Conservation (phyloP, 2,113 vertebrate species). For the Elephantulus edwardii region DNA sequence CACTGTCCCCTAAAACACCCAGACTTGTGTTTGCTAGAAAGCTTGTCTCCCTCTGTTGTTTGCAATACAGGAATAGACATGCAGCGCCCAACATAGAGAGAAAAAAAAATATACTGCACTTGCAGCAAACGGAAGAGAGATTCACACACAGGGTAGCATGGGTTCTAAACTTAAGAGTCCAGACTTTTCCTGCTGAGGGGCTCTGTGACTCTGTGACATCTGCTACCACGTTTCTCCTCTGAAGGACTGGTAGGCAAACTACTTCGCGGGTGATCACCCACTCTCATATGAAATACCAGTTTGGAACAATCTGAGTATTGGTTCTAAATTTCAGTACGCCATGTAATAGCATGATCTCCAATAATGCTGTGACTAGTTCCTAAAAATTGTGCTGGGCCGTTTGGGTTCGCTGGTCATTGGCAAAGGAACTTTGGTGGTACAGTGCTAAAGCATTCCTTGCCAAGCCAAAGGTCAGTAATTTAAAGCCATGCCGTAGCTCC, state of each 20-base stretch:
- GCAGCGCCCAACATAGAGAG: constrained; percentile 46
- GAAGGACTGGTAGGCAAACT: neutral
- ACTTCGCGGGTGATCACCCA: neutral
- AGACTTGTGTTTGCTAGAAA: constrained; percentile 40
- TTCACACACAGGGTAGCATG: neutral
- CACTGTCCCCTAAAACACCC: constrained; percentile 55
- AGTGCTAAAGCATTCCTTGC: neutral
- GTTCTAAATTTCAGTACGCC: constrained; percentile 17
- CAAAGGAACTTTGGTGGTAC: neutral
- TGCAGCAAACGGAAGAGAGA: constrained; percentile 28
- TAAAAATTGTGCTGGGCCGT: neutral
- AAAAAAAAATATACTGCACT: neutral
- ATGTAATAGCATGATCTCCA: neutral
- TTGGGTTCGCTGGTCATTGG: neutral
- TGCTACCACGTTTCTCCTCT: neutral
- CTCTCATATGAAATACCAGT: neutral
- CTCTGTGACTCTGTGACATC: neutral
- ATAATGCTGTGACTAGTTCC: neutral
- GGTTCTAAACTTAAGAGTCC: neutral
- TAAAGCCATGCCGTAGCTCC: neutral
- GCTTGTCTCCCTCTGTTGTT: constrained; percentile 43
- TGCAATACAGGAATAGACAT: constrained; percentile 59
- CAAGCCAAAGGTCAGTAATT: neutral
- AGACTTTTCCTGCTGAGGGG: neutral
- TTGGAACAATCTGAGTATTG: neutral